Evolutionary conservation across 2,888 invertebrate genomes (phyloP).

Genomic region (Villa cingulata): DNA sequence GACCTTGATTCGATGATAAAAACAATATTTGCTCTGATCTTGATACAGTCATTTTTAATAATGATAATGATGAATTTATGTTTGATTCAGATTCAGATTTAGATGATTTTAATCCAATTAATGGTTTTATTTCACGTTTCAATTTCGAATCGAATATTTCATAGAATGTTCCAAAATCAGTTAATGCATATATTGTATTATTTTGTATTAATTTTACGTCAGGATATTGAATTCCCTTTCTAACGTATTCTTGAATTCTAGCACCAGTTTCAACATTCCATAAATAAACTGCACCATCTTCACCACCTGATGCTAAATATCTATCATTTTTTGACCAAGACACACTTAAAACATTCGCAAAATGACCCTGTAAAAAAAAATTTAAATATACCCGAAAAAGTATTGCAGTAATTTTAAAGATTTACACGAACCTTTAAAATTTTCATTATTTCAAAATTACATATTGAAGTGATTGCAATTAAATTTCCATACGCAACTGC

Average conservation of each 20-base stretch:
- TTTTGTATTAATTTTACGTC: background rate
- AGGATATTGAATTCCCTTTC: slow-evolving; percentile 61
- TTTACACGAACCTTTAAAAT: slow-evolving; percentile 23
- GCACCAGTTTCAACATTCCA: slow-evolving; percentile 68
- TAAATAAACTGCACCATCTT: slow-evolving; percentile 82
- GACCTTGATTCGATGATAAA: slow-evolving; percentile 60
- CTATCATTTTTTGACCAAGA: slow-evolving; percentile 44
- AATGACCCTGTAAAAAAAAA: slow-evolving; percentile 58
- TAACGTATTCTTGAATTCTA: slow-evolving; percentile 65
- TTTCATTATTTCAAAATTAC: slow-evolving; percentile 57
- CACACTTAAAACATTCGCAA: slow-evolving; percentile 44
- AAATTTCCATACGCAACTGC: slow-evolving; percentile 76
- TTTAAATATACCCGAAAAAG: background rate
- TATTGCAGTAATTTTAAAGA: background rate
- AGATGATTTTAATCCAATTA: slow-evolving; percentile 11
- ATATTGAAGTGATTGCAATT: slow-evolving; percentile 73
- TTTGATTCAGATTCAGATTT: slow-evolving; percentile 1
- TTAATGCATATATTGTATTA: slow-evolving; percentile 26
- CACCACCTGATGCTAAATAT: slow-evolving; percentile 70
- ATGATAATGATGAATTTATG: background rate
- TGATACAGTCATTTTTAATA: slow-evolving; percentile 46
- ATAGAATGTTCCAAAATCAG: slow-evolving; percentile 28
- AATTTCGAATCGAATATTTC: slow-evolving; percentile 31
- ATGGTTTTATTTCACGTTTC: slow-evolving; percentile 27
- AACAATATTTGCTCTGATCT: slow-evolving; percentile 72